phyloP scores from a whole-genome alignment of 2,888 invertebrate species.

The Chrysolina americana region DNA sequence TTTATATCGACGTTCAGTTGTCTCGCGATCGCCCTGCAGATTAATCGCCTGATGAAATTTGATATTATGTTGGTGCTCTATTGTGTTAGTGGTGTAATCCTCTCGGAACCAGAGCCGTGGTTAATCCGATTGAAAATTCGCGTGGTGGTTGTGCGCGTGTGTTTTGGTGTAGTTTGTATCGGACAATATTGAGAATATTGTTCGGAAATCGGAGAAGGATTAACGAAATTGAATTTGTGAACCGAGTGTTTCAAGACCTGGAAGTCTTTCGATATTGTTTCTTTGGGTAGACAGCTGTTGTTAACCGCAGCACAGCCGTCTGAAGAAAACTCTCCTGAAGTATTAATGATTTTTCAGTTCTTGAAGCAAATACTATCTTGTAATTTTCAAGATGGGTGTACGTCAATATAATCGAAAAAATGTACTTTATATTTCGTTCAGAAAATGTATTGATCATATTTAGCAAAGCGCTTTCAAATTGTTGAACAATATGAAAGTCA shows the following conservation, averaged over 20 bases:
- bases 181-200: not conserved
- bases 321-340: not conserved
- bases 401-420: too few species aligned
- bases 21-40: constrained; percentile 50
- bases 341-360: not conserved
- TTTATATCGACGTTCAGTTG: constrained; percentile 48
- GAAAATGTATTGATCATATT: too few species aligned
- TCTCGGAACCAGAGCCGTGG: constrained; percentile 36
- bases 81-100: constrained; percentile 47
- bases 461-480: too few species aligned
- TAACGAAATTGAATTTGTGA: not conserved
- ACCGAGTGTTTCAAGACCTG: not conserved
- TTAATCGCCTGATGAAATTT: constrained; percentile 55
- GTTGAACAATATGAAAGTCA: too few species aligned
- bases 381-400: too few species aligned
- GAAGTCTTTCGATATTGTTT: not conserved
- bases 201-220: not conserved
- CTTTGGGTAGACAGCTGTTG: not conserved
- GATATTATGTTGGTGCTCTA: constrained; percentile 44
- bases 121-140: constrained; percentile 30
- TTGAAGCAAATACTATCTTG: too few species aligned
- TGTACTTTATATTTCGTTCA: too few species aligned
- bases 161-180: not conserved
- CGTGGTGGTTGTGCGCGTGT: constrained; percentile 30
- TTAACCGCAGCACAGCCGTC: not conserved